Evolutionary conservation across 2,888 invertebrate genomes (phyloP).

Genomic region (Cylindroiulus punctatus): DNA sequence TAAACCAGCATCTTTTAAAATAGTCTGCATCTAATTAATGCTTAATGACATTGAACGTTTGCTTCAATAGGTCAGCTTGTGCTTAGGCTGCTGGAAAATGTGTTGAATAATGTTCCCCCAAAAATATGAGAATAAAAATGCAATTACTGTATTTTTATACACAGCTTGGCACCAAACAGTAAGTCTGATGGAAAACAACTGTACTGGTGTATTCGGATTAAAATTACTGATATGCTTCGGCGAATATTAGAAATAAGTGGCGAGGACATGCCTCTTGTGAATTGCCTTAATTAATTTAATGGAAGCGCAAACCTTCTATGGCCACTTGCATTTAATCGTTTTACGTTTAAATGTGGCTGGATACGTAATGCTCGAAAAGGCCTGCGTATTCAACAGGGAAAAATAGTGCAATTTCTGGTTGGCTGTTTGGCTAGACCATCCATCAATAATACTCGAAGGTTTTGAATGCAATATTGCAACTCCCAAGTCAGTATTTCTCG

Average conservation of each 20-base stretch:
- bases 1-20: no score
- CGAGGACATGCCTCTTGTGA: neutral
- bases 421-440: neutral
- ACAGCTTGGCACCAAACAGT: neutral
- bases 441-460: neutral
- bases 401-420: neutral
- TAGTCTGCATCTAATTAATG: no score
- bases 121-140: neutral
- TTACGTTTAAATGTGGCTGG: neutral
- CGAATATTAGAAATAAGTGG: slow-evolving; percentile 34
- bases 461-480: slow-evolving; percentile 35
- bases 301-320: slow-evolving; percentile 1
- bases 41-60: no score
- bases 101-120: no score
- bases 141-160: neutral
- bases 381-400: neutral
- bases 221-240: neutral
- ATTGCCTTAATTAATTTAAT: slow-evolving; percentile 42
- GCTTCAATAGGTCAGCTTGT: no score
- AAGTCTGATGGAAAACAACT: neutral
- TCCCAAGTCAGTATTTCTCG: slow-evolving; percentile 36
- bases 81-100: no score
- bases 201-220: neutral
- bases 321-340: slow-evolving; percentile 7
- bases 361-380: neutral